Percentiles rank a stretch among this genome's conserved stretches.
phyloP scores from a whole-genome alignment of 1,140 invertebrate species.

The Hetaerina americana region DNA sequence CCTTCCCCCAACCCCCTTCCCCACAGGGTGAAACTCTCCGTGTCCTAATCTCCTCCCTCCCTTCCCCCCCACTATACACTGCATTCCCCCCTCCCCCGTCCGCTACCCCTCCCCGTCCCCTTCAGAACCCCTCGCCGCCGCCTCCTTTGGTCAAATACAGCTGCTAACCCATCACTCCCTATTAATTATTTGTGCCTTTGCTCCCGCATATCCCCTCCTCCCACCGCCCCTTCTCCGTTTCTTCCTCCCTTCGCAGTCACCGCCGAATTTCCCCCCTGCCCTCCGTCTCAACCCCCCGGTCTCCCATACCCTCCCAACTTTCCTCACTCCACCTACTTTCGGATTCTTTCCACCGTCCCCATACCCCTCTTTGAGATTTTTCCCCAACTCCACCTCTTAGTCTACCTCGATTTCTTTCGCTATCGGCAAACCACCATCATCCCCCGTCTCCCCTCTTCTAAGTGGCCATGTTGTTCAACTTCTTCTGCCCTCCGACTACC shows the following conservation, averaged over 20 bases:
- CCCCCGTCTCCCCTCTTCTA: neutral
- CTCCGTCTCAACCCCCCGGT: too few relatives aligned
- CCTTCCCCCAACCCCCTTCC: neutral
- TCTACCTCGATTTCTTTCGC: too few relatives aligned
- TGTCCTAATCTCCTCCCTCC: neutral
- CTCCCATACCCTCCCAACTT: too few relatives aligned
- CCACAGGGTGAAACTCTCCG: neutral
- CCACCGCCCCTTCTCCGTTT: neutral
- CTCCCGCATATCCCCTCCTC: neutral
- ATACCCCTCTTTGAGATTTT: too few relatives aligned
- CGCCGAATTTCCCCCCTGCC: too few relatives aligned
- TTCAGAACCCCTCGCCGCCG: neutral
- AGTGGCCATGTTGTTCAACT: neutral
- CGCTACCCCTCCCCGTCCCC: neutral
- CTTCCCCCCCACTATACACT: neutral
- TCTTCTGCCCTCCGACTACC: neutral
- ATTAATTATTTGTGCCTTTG: neutral
- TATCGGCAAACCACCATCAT: neutral
- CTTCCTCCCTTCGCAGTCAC: neutral
- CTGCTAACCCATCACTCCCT: neutral
- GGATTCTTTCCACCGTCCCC: too few relatives aligned
- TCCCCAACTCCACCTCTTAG: too few relatives aligned
- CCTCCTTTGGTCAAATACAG: neutral
- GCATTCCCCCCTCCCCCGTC: neutral
- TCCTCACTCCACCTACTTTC: too few relatives aligned